Evolutionary conservation across 2,888 invertebrate species (phyloP), one percentile per base, ranked within the genome.

Genomic region (Isotomurus palustris): DNA sequence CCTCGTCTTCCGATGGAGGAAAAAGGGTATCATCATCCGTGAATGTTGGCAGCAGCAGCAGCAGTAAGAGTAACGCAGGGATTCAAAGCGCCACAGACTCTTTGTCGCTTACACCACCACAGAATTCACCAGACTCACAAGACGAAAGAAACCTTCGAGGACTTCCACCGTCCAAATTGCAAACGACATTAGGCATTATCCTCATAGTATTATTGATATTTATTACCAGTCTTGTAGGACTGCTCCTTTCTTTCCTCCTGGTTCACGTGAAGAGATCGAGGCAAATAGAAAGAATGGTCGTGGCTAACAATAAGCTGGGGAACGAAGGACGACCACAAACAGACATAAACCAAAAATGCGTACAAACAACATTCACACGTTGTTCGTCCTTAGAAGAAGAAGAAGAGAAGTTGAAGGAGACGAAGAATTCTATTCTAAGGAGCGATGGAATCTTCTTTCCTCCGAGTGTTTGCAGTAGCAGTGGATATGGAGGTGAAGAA

Each of bases 181-280:
- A 56, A 56, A 64, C 58, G 65, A 67, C 66, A 58, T 60, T 59
- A 54, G 58, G 62, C 57, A 63, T 69, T 67, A 64, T 62, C 64
- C 58, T 66, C 65, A 65, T 67, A 56, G 64, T 58, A 59, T 62
- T 67, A 69, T 65, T 69, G 67, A 64, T 69, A 69, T 69, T 69
- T 67, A 67, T 69, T 62, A 65, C 62, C 38, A 52, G 50, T 12
- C 44, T 61, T 32, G 45, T 48, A 24, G 58, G 51, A 14, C 48
- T 58, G 43, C 49, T 35, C 24, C 55, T 58, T 41, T 29, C 25
- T 21, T 40, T 55, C 25, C 47, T 57, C 36, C 29, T 60, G 17
- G 28, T 25, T 19, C 38, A 52, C 19, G 53, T 44, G 43, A 60
- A 53, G 35, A 17, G 60, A 47, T 41, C 49, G 35, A 45, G 44